Evolutionary conservation across 2,888 invertebrate genomes (phyloP), one percentile per base, ranked within the genome.

Genomic region (Stenichneumon culpator): DNA sequence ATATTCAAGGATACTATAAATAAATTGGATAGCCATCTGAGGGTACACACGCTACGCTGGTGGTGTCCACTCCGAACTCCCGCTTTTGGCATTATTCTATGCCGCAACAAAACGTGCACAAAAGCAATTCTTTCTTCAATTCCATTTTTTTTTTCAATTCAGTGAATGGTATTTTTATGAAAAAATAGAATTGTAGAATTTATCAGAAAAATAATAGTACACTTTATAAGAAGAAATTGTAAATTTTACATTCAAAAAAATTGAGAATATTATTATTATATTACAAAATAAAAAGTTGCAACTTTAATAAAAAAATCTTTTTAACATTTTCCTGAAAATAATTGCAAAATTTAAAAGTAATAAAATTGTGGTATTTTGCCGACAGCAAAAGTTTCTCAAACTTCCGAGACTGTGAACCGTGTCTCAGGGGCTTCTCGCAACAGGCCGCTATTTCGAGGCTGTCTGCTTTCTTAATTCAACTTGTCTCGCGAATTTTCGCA

Each of bases 1-100:
- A 32, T 47, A 44, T 69, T 54, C 82, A 57, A 57, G 82, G 77
- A 68, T 44, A 78, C 84, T 69, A 81, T 84, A 82, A 84, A 84
- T 84, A 84, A 84, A 84, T 82, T 82, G 84, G 84, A 84, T 84
- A 84, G 84, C 84, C 69, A 84, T 81, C 84, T 78, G 63, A 50
- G 78, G 57, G 22, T 57, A 57, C 25, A 57, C 36, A 63, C 69
- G 68, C 65, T n/a, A 39, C 83, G 65, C 57, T 22, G 9, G 22
- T 36, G 52, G 36, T 5, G 36, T 57, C 28, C 28, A 57, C 47
- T 25, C 57, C n/a, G 19, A n/a, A 50, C 11, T 39, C 44, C 50
- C 52, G 25, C 54, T 54, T 44, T 69, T 9, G 63, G 63, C n/a
- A 47, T 50, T 52, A 54, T 22, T 36, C 25, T 36, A 9, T 7